These are phyloP conservation scores for Uloborus diversus DNA, from an alignment of 1,140 invertebrate genomes.

Conservation along the genomic window DNA sequence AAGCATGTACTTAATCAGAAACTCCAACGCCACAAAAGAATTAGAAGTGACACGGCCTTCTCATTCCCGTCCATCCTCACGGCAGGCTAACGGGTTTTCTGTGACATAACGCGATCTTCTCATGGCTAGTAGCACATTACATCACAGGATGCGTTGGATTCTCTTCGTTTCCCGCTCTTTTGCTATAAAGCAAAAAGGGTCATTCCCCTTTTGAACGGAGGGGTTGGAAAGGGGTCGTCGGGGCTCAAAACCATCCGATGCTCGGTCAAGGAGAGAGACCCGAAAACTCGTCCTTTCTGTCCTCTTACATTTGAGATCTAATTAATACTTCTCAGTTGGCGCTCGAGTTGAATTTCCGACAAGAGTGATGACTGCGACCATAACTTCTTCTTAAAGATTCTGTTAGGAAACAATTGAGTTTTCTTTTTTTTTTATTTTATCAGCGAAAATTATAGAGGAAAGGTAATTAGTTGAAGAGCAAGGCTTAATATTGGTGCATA, in stretches of 20 bases:
- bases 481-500: too few relatives aligned
- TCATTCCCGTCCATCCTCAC: too few relatives aligned
- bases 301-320: neutral
- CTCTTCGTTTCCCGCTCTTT: neutral
- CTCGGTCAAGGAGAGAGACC: neutral
- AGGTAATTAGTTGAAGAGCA: too few relatives aligned
- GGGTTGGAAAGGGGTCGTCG: conserved; percentile 41
- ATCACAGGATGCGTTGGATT: neutral
- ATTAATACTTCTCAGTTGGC: neutral
- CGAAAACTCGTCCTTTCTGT: neutral
- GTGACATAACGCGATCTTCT: too few relatives aligned
- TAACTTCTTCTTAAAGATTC: neutral
- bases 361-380: neutral
- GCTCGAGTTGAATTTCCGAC: neutral
- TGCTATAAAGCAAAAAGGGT: neutral
- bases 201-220: conserved; percentile 29
- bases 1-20: too few relatives aligned
- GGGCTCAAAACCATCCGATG: neutral
- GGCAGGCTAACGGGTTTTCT: too few relatives aligned
- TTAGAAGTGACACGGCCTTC: too few relatives aligned
- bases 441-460: neutral
- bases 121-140: conserved; percentile 12
- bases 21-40: too few relatives aligned
- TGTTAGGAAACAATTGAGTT: neutral
- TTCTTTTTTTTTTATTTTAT: neutral